phyloP scores from a whole-genome alignment of 2,888 invertebrate species.

The Dicyrtomina minuta region DNA sequence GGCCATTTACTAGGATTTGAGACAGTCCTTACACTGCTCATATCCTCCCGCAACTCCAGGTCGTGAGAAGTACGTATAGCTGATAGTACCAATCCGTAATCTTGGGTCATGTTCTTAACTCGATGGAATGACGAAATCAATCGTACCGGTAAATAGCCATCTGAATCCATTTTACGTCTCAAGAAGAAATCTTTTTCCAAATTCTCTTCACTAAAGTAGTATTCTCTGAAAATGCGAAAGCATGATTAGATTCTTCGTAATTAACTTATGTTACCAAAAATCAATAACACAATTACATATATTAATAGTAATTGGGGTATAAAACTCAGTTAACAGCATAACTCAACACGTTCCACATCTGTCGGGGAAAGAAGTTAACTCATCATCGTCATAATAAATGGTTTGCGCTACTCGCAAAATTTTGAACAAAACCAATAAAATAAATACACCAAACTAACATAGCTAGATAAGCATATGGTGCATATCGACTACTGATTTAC shows the following conservation, averaged over 20 bases:
- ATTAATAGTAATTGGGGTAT: background rate
- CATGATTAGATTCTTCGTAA: too few relatives aligned
- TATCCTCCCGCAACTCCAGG: constrained; percentile 44
- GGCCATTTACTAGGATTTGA: constrained; percentile 88
- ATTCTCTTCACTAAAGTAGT: constrained; percentile 98
- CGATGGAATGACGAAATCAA: constrained; percentile 95
- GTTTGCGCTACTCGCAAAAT: too few relatives aligned
- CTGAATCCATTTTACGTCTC: constrained; percentile 91
- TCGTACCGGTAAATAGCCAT: constrained; percentile 90
- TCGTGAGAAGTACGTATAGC: constrained; percentile 45
- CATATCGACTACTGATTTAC: too few relatives aligned
- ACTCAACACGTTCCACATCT: constrained; percentile 38
- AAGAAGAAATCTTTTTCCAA: constrained; percentile 93
- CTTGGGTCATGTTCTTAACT: constrained; percentile 59
- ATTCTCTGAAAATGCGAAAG: constrained; percentile 89
- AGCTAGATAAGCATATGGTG: too few relatives aligned
- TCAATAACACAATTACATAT: too few relatives aligned
- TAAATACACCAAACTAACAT: too few relatives aligned
- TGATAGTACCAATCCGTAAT: constrained; percentile 42
- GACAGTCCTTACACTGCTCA: constrained; percentile 65
- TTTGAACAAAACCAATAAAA: too few relatives aligned
- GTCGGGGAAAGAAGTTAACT: constrained; percentile 31
- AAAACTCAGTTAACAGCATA: constrained; percentile 35
- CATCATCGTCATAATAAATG: constrained; percentile 20
- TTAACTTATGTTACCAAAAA: too few relatives aligned